These are phyloP conservation scores for Cylloceria caligata DNA, from an alignment of 2,888 invertebrate species.

Conservation along the genomic window DNA sequence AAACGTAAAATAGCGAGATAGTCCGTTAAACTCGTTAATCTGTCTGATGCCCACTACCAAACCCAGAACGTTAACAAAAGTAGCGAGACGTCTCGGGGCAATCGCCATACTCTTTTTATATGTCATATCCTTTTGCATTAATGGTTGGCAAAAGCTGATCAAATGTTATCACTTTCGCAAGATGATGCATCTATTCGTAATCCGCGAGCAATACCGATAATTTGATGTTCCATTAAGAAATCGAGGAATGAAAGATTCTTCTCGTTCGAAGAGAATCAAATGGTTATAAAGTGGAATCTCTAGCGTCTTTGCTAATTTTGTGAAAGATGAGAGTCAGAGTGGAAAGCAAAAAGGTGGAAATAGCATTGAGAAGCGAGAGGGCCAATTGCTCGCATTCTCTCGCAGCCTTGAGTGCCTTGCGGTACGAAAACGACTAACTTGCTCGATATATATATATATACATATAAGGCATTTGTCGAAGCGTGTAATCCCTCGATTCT, in stretches of 20 bases:
- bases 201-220: neutral
- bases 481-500: slow-evolving; percentile 33
- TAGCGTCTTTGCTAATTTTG: slow-evolving; percentile 12
- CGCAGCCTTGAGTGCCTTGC: slow-evolving; percentile 18
- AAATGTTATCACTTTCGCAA: neutral
- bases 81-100: no score
- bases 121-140: no score
- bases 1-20: no score
- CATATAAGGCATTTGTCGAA: slow-evolving; percentile 45
- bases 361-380: slow-evolving; percentile 5
- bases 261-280: neutral
- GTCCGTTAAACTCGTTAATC: no score
- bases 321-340: slow-evolving; percentile 4
- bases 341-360: neutral
- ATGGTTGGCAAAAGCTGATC: no score
- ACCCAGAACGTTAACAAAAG: no score
- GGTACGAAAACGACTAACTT: slow-evolving; percentile 26
- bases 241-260: neutral
- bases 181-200: neutral
- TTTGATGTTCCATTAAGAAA: neutral
- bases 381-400: neutral
- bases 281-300: neutral
- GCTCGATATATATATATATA: slow-evolving; percentile 16
- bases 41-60: no score
- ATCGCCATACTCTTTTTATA: no score